Evolutionary conservation across 2,113 vertebrate species (phyloP).

Genomic region (Hippocampus abdominalis): DNA sequence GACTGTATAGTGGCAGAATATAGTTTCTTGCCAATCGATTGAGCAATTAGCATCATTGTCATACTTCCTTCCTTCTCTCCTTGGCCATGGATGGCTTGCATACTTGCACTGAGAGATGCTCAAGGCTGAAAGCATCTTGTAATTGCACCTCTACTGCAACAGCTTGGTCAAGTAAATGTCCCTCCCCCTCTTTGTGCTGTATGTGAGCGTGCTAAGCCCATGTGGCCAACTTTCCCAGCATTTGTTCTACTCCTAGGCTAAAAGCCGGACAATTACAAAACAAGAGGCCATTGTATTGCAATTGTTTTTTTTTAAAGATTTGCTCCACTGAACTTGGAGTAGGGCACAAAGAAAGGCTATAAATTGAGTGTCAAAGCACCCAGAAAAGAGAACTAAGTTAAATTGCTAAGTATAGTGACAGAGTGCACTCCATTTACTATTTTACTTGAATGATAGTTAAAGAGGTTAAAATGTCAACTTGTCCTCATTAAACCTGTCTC

Average conservation of each 20-base stretch:
- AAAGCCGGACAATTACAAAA: constrained; percentile 52
- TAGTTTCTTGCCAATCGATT: not conserved
- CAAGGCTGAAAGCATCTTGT: constrained; percentile 8
- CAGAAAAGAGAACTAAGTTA: constrained; percentile 22
- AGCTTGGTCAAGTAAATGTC: constrained; percentile 11
- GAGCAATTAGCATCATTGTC: not conserved
- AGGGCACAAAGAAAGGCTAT: constrained; percentile 65
- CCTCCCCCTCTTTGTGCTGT: constrained; percentile 5
- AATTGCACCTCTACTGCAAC: constrained; percentile 8
- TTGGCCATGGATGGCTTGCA: not conserved
- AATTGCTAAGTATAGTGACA: constrained; percentile 18
- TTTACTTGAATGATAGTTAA: not conserved
- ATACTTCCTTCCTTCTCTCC: not conserved
- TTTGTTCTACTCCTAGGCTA: constrained; percentile 61
- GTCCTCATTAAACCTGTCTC: not conserved
- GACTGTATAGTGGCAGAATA: not conserved
- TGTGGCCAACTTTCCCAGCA: constrained; percentile 32
- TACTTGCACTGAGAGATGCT: constrained; percentile 7
- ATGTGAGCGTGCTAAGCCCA: constrained; percentile 13
- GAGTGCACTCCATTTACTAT: constrained; percentile 9
- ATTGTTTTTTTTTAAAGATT: too few relatives aligned
- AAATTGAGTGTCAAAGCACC: constrained; percentile 51
- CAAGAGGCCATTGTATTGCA: constrained; percentile 63
- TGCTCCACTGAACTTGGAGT: constrained; percentile 57
- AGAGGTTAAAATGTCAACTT: not conserved